These are phyloP conservation scores for Sphenodon punctatus DNA, from an alignment of 2,797 vertebrate genomes.

Conservation along the genomic window DNA sequence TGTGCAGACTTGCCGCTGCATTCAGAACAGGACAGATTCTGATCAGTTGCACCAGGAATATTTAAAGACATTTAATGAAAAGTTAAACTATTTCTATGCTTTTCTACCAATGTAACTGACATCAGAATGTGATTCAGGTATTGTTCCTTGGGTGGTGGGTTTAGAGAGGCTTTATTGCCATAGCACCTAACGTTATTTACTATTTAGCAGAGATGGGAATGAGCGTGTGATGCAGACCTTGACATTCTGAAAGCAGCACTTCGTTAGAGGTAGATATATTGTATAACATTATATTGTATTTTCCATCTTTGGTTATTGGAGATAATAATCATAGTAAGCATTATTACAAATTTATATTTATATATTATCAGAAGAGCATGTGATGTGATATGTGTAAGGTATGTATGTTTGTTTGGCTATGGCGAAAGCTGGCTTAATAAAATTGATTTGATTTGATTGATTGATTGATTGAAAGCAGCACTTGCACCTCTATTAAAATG, in stretches of 20 bases:
- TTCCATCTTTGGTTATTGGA: no score
- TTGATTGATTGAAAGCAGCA: no score
- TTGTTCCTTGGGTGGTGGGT: neutral
- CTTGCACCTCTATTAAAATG: no score
- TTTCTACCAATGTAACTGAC: neutral
- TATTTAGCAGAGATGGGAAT: neutral
- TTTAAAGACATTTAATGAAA: neutral
- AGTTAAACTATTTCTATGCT: neutral
- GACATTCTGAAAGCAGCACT: neutral
- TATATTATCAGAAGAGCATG: no score
- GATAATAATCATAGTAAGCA: no score
- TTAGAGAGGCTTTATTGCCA: no score
- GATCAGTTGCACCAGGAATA: neutral
- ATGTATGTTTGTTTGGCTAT: no score
- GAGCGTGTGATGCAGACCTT: neutral
- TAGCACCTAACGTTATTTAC: neutral
- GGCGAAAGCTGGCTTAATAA: no score
- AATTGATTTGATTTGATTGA: no score
- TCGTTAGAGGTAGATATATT: neutral
- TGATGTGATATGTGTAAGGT: no score
- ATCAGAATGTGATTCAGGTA: neutral
- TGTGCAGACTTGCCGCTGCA: neutral
- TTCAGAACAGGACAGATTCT: neutral
- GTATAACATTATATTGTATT: no score
- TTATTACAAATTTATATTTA: no score